Evolutionary conservation across 2,113 vertebrate genomes (phyloP), one percentile per base, ranked within the genome.

Genomic region (Tachuris rubrigastra): DNA sequence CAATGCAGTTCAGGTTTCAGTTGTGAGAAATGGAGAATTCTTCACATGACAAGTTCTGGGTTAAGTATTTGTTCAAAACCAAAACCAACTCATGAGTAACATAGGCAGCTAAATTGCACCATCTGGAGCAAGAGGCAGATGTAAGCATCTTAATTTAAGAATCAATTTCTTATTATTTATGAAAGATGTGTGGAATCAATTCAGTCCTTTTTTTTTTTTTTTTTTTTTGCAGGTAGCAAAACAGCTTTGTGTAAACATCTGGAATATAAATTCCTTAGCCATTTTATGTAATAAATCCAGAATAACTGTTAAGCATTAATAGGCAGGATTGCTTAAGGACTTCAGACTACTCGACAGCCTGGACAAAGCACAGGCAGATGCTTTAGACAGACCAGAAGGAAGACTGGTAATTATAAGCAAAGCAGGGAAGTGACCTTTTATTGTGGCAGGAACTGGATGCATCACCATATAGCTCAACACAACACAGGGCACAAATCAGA

Each of bases 21-120:
- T 80, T 96, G 86, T n/a, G 25, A 84, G 85, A 88, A 97, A 42
- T 27, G 31, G 47, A 94, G 87, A 97, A 95, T 91, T 93, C 78
- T 95, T 96, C 77, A 96, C 93, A 96, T 96, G 93, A 96, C 81
- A 96, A 95, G 95, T 96, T 87, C 84, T 95, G 86, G 89, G 85
- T 96, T 95, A 96, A 97, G 95, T 90, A 96, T 94, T 97, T 97
- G 83, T 97, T 97, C 96, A 95, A 97, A 97, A 91, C 71, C 21
- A 20, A 96, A 97, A 97, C 86, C 67, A 83, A 95, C 79, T 97
- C 49, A 10, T 95, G 96, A 97, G 91, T 95, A 95, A 95, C 95
- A 93, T 14, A 97, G 88, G 95, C 95, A 98, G 97, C 97, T 98
- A 98, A 98, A 98, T 89, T 97, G 96, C 97, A 98, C 97, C 97